These are phyloP conservation scores for Amiota mariae DNA, from an alignment of 2,888 invertebrate species.

Conservation along the genomic window DNA sequence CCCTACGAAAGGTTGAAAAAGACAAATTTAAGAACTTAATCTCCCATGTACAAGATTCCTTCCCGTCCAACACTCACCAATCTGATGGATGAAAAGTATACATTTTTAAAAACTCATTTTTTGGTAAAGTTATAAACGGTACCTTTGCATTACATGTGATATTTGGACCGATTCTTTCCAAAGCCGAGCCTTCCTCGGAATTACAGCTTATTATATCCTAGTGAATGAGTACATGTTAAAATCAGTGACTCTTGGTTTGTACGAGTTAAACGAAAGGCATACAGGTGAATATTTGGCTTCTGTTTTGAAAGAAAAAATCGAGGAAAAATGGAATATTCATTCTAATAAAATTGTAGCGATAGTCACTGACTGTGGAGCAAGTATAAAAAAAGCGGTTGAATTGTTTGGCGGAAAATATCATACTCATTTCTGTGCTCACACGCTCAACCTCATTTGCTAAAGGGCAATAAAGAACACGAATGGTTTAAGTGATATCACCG, in stretches of 20 bases:
- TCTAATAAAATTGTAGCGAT: background rate
- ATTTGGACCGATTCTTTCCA: background rate
- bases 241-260: background rate
- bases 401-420: background rate
- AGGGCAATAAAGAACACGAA: background rate
- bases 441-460: background rate
- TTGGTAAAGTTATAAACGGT: background rate
- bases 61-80: background rate
- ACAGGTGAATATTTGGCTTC: constrained; percentile 1
- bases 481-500: background rate
- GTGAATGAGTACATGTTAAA: background rate
- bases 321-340: background rate
- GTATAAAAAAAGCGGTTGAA: background rate
- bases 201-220: too few relatives aligned
- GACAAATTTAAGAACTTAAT: background rate
- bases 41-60: background rate
- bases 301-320: background rate
- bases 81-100: background rate
- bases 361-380: background rate
- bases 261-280: background rate
- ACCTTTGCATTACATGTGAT: background rate
- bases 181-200: background rate
- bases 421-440: background rate
- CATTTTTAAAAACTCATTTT: background rate
- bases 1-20: background rate